Evolutionary conservation across 2,113 vertebrate genomes (phyloP).

Genomic region (Circaetus cinerascens): DNA sequence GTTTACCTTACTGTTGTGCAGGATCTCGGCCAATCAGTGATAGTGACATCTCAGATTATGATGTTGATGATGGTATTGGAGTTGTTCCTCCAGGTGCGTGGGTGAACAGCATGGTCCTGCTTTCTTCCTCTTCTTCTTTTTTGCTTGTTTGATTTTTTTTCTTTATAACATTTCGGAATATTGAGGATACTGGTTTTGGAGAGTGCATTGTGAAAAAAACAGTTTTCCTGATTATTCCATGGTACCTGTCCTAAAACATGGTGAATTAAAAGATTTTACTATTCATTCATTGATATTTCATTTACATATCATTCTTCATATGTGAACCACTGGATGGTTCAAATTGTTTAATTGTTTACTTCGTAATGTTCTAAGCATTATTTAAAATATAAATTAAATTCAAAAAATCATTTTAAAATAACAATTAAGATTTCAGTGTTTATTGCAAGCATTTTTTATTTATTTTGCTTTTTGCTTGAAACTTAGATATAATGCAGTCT

Average conservation of each 20-base stretch:
- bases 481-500: constrained; percentile 39
- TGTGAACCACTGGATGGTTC: background rate
- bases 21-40: constrained; percentile 99
- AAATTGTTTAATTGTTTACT: background rate
- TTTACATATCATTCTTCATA: background rate
- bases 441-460: background rate
- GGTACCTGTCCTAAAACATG: constrained; percentile 5
- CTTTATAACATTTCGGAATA: constrained; percentile 53
- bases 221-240: constrained; percentile 55
- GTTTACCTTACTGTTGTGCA: constrained; percentile 83
- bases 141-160: background rate
- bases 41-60: constrained; percentile 90
- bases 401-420: background rate
- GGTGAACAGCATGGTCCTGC: constrained; percentile 78
- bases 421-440: background rate
- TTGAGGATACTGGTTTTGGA: constrained; percentile 66
- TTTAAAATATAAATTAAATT: constrained; percentile 31
- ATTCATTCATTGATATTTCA: background rate
- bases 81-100: constrained; percentile 95
- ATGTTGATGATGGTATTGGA: constrained; percentile 98
- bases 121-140: constrained; percentile 55
- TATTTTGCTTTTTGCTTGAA: constrained; percentile 37
- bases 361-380: constrained; percentile 10
- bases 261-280: background rate
- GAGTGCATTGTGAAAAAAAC: constrained; percentile 45